These are phyloP conservation scores for Drosophila differens DNA, from an alignment of 2,888 invertebrate species.

Conservation along the genomic window DNA sequence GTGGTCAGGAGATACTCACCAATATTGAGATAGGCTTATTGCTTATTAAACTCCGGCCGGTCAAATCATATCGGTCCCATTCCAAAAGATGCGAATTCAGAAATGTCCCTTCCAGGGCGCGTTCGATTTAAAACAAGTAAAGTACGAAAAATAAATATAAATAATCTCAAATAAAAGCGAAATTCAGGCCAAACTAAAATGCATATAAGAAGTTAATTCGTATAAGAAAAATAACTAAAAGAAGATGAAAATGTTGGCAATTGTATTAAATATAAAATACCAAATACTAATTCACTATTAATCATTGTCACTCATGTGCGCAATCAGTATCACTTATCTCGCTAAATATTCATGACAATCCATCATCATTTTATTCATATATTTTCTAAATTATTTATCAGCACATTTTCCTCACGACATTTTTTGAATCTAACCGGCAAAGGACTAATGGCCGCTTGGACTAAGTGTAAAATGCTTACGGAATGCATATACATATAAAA, in stretches of 20 bases:
- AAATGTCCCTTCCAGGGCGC: slow-evolving; percentile 89
- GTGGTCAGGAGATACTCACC: slow-evolving; percentile 80
- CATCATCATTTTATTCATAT: not conserved
- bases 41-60: slow-evolving; percentile 93
- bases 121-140: slow-evolving; percentile 87
- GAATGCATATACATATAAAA: slow-evolving; percentile 10
- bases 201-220: not conserved
- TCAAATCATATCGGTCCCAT: slow-evolving; percentile 90
- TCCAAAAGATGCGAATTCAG: slow-evolving; percentile 88
- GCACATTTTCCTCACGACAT: not conserved
- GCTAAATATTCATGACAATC: not conserved
- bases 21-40: slow-evolving; percentile 91
- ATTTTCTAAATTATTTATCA: slow-evolving; percentile 3
- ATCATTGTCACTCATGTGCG: not conserved
- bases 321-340: not conserved
- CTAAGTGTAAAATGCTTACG: slow-evolving; percentile 1
- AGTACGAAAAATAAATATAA: not conserved
- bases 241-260: not conserved
- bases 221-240: not conserved
- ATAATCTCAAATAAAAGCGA: not conserved
- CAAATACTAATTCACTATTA: not conserved
- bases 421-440: slow-evolving; percentile 21
- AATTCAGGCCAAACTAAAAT: not conserved
- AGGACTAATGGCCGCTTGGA: slow-evolving; percentile 33
- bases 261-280: not conserved